Evolutionary conservation across 1,140 invertebrate genomes (phyloP).

Genomic region (Orchesella cincta): DNA sequence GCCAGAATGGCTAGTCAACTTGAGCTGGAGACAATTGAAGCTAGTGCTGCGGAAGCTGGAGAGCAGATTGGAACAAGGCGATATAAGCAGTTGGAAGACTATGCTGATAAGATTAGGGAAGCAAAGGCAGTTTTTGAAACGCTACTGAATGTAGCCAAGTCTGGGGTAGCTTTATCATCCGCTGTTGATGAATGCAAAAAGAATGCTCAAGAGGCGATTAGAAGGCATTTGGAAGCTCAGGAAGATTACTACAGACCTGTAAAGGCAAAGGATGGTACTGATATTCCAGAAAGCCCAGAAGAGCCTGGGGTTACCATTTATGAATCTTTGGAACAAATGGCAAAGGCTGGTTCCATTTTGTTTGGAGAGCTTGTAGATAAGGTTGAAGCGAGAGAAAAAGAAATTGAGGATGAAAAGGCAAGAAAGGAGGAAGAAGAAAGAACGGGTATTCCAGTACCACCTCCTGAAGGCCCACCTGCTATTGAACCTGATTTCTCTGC

Average conservation of each 20-base stretch:
- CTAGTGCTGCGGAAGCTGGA: not conserved
- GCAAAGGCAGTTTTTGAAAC: conserved; percentile 38
- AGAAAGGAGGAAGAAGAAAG: conserved; percentile 18
- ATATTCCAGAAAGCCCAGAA: conserved; percentile 29
- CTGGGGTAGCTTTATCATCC: conserved; percentile 22
- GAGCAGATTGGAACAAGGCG: conserved; percentile 16
- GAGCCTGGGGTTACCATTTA: conserved; percentile 33
- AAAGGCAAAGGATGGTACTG: not conserved
- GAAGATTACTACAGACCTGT: conserved; percentile 36
- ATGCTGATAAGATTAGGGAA: conserved; percentile 33
- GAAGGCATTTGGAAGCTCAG: conserved; percentile 30
- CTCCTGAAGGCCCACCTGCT: not conserved
- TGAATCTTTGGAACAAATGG: conserved; percentile 37
- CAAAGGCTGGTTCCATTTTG: conserved; percentile 19
- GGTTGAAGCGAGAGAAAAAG: conserved; percentile 8
- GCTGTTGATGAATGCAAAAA: conserved; percentile 36
- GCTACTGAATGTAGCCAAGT: conserved; percentile 35
- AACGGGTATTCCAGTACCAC: not conserved
- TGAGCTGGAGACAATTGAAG: not conserved
- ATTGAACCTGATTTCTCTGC: not conserved
- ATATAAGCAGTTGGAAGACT: conserved; percentile 11
- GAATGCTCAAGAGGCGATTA: conserved; percentile 30
- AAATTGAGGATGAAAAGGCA: not conserved
- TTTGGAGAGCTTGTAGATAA: conserved; percentile 32
- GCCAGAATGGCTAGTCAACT: not conserved